These are phyloP conservation scores for Melanostoma scalare DNA, from an alignment of 2,888 invertebrate species.

Conservation along the genomic window DNA sequence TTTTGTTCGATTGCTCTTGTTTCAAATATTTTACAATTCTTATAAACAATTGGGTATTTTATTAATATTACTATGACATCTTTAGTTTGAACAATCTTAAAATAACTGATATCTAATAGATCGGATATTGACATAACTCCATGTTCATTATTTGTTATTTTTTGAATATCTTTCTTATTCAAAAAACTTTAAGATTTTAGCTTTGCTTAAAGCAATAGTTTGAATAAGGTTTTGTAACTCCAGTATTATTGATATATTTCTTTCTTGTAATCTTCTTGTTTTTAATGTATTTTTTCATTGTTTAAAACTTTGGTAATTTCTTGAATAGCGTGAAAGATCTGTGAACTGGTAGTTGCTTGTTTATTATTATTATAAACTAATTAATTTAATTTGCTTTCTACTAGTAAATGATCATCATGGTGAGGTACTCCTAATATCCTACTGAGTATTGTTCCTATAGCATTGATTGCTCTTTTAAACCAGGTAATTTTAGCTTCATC, in stretches of 20 bases:
- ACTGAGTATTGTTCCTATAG: slow-evolving; percentile 16
- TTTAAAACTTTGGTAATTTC: slow-evolving; percentile 12
- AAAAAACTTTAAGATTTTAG: no score
- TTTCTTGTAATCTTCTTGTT: slow-evolving; percentile 9
- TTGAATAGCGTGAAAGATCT: slow-evolving; percentile 10
- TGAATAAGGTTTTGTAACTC: slow-evolving; percentile 10
- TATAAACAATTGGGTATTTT: background rate
- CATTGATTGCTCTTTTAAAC: slow-evolving; percentile 9
- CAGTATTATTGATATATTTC: slow-evolving; percentile 1
- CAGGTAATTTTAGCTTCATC: slow-evolving; percentile 9
- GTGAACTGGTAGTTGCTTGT: slow-evolving; percentile 9
- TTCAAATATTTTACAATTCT: slow-evolving; percentile 8
- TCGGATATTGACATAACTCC: no score
- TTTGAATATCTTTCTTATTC: no score
- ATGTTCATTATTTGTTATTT: no score
- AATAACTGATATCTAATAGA: no score
- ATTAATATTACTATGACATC: no score
- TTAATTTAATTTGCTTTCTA: slow-evolving; percentile 11
- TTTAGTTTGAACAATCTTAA: no score
- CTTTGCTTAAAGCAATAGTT: slow-evolving; percentile 1
- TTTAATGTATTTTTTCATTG: slow-evolving; percentile 13
- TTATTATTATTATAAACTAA: slow-evolving; percentile 15
- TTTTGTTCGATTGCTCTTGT: slow-evolving; percentile 12
- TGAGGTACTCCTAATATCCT: slow-evolving; percentile 12
- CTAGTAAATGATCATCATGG: slow-evolving; percentile 16